Evolutionary conservation across 2,888 invertebrate species (phyloP).

Genomic region (Synergus japonicus): DNA sequence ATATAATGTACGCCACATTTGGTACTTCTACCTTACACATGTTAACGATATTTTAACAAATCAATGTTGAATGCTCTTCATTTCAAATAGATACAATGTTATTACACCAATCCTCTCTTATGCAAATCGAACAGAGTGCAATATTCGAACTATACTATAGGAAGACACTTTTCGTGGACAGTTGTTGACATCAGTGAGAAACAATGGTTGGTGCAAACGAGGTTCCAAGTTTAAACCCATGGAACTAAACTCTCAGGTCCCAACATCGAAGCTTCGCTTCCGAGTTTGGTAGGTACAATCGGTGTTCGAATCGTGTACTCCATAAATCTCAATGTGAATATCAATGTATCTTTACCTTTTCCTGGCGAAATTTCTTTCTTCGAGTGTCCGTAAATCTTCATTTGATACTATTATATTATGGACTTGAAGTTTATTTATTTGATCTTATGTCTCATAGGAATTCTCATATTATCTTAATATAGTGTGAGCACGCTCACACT

Average conservation of each 20-base stretch:
- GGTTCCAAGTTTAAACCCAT: not conserved
- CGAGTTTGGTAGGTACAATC: not conserved
- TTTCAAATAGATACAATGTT: not conserved
- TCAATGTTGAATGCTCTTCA: not conserved
- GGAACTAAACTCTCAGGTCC: not conserved
- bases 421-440: slow-evolving; percentile 27
- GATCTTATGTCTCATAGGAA: slow-evolving; percentile 6
- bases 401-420: slow-evolving; percentile 1
- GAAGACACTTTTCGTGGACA: slow-evolving; percentile 1
- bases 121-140: not conserved
- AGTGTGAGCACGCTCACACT: too few relatives aligned
- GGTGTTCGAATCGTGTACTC: slow-evolving; percentile 32
- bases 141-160: not conserved
- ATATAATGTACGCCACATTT: too few relatives aligned
- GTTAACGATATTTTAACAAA: not conserved
- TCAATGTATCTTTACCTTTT: slow-evolving; percentile 9
- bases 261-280: not conserved
- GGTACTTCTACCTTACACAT: not conserved
- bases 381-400: slow-evolving; percentile 30
- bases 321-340: slow-evolving; percentile 26
- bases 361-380: slow-evolving; percentile 14
- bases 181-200: slow-evolving; percentile 16
- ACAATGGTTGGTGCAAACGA: slow-evolving; percentile 3
- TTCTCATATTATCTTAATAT: not conserved
- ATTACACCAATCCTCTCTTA: not conserved